phyloP scores from a whole-genome alignment of 2,888 invertebrate species.

The Dione vanillae region DNA sequence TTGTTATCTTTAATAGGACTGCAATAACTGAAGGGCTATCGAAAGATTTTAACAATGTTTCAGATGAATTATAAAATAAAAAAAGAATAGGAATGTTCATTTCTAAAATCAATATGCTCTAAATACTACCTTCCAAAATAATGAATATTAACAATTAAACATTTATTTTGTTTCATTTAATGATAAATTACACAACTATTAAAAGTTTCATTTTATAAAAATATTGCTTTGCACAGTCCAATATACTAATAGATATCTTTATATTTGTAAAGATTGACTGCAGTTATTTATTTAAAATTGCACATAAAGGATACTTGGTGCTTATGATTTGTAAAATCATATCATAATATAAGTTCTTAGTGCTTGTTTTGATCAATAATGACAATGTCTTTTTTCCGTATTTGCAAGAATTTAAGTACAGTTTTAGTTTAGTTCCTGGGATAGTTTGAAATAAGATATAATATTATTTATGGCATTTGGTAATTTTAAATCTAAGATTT shows the following conservation, averaged over 20 bases:
- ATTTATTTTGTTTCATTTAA: constrained; percentile 18
- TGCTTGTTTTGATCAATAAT: constrained; percentile 21
- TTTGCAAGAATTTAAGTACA: constrained; percentile 30
- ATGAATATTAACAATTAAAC: constrained; percentile 8
- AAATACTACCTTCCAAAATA: constrained; percentile 13
- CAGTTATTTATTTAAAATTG: constrained; percentile 25
- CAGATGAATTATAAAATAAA: not conserved
- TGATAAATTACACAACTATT: constrained; percentile 27
- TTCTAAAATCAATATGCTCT: not conserved
- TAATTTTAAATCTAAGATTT: constrained; percentile 21
- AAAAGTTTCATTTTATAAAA: constrained; percentile 34
- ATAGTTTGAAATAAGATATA: constrained; percentile 12
- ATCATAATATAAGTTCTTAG: constrained; percentile 6
- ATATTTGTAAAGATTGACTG: constrained; percentile 14
- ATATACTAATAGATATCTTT: constrained; percentile 19
- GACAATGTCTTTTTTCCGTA: constrained; percentile 21
- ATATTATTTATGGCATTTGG: constrained; percentile 8
- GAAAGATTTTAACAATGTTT: not conserved
- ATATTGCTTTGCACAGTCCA: constrained; percentile 33
- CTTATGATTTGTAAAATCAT: constrained; percentile 4
- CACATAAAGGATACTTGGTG: constrained; percentile 15
- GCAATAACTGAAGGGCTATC: not conserved
- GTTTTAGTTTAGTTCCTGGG: constrained; percentile 11
- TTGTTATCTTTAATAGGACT: no score
- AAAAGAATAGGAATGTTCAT: constrained; percentile 13